Base-by-base conservation (phyloP, 1,140 invertebrate species). In the Hyphantria cunea region DNA sequence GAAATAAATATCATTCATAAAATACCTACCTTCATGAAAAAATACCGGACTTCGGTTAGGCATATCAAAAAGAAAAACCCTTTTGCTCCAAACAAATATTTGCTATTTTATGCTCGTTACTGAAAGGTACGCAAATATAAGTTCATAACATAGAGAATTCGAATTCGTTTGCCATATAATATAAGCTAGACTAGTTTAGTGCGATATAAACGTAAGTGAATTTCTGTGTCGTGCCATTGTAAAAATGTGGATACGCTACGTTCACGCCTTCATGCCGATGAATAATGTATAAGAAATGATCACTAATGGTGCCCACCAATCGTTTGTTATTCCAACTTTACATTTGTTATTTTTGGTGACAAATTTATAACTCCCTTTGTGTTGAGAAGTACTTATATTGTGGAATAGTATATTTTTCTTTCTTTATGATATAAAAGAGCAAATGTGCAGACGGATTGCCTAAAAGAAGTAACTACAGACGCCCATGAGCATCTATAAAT, bases 251-350 rank as follows among this genome's bases (percentile, higher is more conserved):
- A 13, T 53, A 32, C 17, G 48, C 7, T 2, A 37, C 9, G 11
- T 32, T 33, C 37, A 9, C 48, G 41, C 54, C 13, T 31, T 4
- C 53, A n/a, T 8, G 12, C 17, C 48, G 42, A 65, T 73, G 67
- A 73, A 73, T 73, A 67, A 70, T 70, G 65, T 64, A 73, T 70
- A 17, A 59, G 53, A 51, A 10, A 55, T 39, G 61, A 62, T 54
- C 61, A 39, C 60, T 66, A 69, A 69, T 66, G 67, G 64, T 56
- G 49, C 48, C 56, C 31, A 58, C 34, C 52, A 44, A 63, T 70
- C 59, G 49, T 51, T 52, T 56, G 55, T 56, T 48, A 42, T 56
- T 42, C 17, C 17, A 12, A 15, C 14, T 10, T 54, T 8, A 56
- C 31, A 56, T 47, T 56, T 51, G 49, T 62, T 54, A 39, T 33